Evolutionary conservation across 2,888 invertebrate genomes (phyloP), one percentile per base, ranked within the genome.

Genomic region (Drosophila suboccidentalis): DNA sequence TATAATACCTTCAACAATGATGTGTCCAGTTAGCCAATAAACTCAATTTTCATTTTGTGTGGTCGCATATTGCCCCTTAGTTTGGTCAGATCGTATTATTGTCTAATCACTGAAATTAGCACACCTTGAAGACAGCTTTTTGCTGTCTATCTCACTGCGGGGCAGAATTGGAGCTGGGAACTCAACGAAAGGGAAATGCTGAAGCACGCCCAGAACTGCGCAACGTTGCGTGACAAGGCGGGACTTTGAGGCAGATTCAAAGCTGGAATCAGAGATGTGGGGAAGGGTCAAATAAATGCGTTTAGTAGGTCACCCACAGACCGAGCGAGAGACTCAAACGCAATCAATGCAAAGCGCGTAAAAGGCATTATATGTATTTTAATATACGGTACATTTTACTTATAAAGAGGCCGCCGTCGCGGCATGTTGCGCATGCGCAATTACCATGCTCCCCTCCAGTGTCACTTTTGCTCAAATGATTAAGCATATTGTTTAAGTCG

Each of bases 371-470:
- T 73, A 67, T 71, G 74, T 82, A 60, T 67, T 69, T 60, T 49
- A 46, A 58, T 58, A 15, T 22, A 47, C 47, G 38, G 9, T 26
- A 47, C 47, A 74, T 70, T 49, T 51, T 58, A 46, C 55, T 39
- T 64, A 68, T 78, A 78, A 83, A 83, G 82, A 65, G 59, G 66
- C 79, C 83, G 82, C 62, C 79, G 50, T 41, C 75, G 81, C 68
- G 55, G 87, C 82, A 83, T 83, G 87, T 84, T 65, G 86, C 88
- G 82, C 88, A 85, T 87, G 87, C 80, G 82, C 83, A 87, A 84
- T 87, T 84, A 77, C 82, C 73, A 53, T 58, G 67, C 34, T 50
- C 50, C 65, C 64, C 54, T n/a, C 60, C 53, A 34, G 19, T 64
- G 53, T 55, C 47, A 17, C 65, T 54, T 46, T 50, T 13, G n/a